These are phyloP conservation scores for Microtus ochrogaster DNA, from an alignment of 2,113 vertebrate genomes.

Conservation along the genomic window DNA sequence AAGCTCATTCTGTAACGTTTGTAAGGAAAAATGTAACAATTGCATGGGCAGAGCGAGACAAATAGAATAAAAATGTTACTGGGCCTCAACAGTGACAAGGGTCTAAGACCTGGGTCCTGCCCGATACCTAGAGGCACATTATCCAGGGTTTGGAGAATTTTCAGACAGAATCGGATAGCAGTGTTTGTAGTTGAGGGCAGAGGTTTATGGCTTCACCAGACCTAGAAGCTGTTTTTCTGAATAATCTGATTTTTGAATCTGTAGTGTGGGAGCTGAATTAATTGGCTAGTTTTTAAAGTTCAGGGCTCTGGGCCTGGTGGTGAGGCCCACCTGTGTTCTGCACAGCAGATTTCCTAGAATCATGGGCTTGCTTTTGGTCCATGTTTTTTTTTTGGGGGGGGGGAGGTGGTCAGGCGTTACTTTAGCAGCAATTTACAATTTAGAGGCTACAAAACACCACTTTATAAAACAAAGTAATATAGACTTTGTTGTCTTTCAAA, in stretches of 20 bases:
- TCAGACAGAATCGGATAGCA: not conserved
- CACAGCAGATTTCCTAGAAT: no score
- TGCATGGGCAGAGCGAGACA: not conserved
- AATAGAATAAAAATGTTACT: not conserved
- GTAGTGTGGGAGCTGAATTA: not conserved
- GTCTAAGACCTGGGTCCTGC: not conserved
- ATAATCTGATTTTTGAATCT: not conserved
- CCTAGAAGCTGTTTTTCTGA: not conserved
- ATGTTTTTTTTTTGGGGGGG: not conserved
- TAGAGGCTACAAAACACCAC: not conserved
- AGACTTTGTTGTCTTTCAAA: not conserved
- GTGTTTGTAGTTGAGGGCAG: not conserved
- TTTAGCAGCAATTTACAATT: not conserved
- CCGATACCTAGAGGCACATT: not conserved
- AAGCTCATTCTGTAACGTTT: not conserved
- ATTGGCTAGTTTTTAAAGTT: not conserved
- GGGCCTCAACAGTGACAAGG: not conserved
- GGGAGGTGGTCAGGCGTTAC: not conserved
- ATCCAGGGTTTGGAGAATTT: not conserved
- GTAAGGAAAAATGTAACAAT: not conserved
- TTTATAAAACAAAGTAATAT: not conserved
- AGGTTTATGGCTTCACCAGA: not conserved
- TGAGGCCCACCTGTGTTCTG: not conserved
- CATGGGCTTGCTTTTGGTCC: not conserved
- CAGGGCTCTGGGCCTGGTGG: not conserved